A percentile compares a stretch with the other conserved stretches of the same genome.
Conservation (phyloP, 2,113 vertebrate species). For the Scatophagus argus region DNA sequence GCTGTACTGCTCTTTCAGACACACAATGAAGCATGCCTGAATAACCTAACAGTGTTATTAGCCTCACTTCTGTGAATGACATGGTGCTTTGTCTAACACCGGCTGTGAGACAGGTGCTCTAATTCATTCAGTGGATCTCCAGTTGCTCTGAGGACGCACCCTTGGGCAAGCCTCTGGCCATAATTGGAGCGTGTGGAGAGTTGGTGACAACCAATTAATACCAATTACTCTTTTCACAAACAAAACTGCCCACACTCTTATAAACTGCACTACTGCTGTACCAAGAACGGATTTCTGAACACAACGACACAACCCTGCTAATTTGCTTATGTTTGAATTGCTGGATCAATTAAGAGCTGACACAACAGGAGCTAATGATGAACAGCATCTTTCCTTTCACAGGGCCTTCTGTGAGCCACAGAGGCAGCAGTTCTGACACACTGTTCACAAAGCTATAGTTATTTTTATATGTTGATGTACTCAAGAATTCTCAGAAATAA, state of each 20-base stretch:
- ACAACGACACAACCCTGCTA: not conserved
- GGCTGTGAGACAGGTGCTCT: conserved; percentile 73
- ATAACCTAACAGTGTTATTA: conserved; percentile 76
- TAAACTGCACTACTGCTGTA: not conserved
- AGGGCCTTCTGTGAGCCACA: no score
- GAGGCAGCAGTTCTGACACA: no score
- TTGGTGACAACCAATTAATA: conserved; percentile 29
- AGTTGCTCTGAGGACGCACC: conserved; percentile 12
- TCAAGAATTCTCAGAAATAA: no score
- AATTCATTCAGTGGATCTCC: conserved; percentile 56
- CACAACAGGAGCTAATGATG: not conserved
- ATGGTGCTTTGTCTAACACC: conserved; percentile 52
- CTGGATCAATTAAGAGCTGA: conserved; percentile 4
- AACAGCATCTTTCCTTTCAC: not conserved
- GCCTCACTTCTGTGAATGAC: conserved; percentile 76
- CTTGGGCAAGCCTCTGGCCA: conserved; percentile 42
- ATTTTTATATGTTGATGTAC: no score
- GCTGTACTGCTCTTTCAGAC: conserved; percentile 63
- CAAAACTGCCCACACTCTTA: conserved; percentile 9
- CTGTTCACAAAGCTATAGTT: no score
- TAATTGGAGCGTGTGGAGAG: conserved; percentile 27
- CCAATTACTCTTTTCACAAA: conserved; percentile 35
- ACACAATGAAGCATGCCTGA: conserved; percentile 72
- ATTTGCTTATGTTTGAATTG: conserved; percentile 8
- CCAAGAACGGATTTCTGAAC: not conserved